Percentiles rank a stretch among this genome's conserved stretches.
These are phyloP conservation scores for Galerucella nymphaeae DNA, from an alignment of 2,888 invertebrate species.

Conservation along the genomic window DNA sequence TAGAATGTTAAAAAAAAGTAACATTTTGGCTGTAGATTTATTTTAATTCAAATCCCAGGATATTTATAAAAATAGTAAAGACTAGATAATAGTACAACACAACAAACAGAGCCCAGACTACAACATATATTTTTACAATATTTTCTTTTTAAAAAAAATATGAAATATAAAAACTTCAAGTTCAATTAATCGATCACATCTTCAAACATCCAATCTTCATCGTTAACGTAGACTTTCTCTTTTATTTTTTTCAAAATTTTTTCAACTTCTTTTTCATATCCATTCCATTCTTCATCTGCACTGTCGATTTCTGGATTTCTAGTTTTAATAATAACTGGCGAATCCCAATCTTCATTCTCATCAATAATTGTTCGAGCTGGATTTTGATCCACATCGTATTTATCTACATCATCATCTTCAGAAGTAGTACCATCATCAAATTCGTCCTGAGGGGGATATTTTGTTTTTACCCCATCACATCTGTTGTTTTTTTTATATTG, in stretches of 20 bases:
- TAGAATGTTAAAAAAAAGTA: no score
- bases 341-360: slow-evolving; percentile 49
- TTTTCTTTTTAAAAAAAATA: no score
- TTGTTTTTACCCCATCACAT: slow-evolving; percentile 7
- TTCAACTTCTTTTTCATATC: slow-evolving; percentile 28
- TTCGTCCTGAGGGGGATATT: not conserved
- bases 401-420: not conserved
- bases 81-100: no score
- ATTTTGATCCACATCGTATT: not conserved
- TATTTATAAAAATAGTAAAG: no score
- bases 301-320: slow-evolving; percentile 47
- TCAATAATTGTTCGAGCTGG: slow-evolving; percentile 6
- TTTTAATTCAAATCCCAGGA: no score
- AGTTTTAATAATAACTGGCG: slow-evolving; percentile 28
- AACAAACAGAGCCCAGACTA: no score
- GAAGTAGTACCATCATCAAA: not conserved
- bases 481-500: slow-evolving; percentile 7
- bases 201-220: slow-evolving; percentile 53
- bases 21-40: no score
- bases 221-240: slow-evolving; percentile 40
- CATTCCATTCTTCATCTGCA: slow-evolving; percentile 51
- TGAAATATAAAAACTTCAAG: no score
- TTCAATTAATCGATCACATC: slow-evolving; percentile 45
- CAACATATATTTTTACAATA: no score
- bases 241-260: not conserved